Percentiles rank a stretch among this genome's conserved stretches.
phyloP scores from a whole-genome alignment of 2,888 invertebrate species.

The Pomacea canaliculata region DNA sequence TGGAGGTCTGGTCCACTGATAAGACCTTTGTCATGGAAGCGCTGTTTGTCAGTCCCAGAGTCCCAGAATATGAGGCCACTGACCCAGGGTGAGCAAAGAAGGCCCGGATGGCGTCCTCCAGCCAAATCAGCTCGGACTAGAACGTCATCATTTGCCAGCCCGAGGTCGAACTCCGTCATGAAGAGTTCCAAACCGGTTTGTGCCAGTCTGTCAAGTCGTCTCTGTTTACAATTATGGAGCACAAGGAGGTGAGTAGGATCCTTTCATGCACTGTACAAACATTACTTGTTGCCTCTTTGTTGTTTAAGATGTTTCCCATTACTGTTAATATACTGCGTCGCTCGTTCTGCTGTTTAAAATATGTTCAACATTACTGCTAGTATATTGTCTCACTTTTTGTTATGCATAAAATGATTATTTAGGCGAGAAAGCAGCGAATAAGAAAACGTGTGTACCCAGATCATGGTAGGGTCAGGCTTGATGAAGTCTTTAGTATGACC shows the following conservation, averaged over 20 bases:
- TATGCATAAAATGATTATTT: neutral
- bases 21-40: neutral
- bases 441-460: conserved; percentile 11
- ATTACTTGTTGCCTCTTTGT: neutral
- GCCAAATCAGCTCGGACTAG: conserved; percentile 20
- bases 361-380: neutral
- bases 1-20: conserved; percentile 1
- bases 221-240: neutral
- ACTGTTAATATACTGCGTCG: neutral
- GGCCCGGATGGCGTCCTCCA: conserved; percentile 33
- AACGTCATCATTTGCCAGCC: conserved; percentile 15
- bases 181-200: conserved; percentile 19
- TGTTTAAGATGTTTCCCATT: neutral
- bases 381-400: neutral
- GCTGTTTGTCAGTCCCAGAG: conserved; percentile 31
- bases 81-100: conserved; percentile 38
- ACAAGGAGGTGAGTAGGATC: too few relatives aligned
- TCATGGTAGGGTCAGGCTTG: conserved; percentile 18
- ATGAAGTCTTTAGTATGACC: conserved; percentile 21
- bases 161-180: conserved; percentile 21
- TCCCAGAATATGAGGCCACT: conserved; percentile 38
- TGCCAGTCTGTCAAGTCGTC: conserved; percentile 9
- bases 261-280: too few relatives aligned
- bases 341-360: neutral
- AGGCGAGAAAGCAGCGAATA: too few relatives aligned